Percentiles rank a stretch among this genome's conserved stretches.
Evolutionary conservation across 2,113 vertebrate genomes (phyloP).

Genomic region (Cisticola juncidis): DNA sequence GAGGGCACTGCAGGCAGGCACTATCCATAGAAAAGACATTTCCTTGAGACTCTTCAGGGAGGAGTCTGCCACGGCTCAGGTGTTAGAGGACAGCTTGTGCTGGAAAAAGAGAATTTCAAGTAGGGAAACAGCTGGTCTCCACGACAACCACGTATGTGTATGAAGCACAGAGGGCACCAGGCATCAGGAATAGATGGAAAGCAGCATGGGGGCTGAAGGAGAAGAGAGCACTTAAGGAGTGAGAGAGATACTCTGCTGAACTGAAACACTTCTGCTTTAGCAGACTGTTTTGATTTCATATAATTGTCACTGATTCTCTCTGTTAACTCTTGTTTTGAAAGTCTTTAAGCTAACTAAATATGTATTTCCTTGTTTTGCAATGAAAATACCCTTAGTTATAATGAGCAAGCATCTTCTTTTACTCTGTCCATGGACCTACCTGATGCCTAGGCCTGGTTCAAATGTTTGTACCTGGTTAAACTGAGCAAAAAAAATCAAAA

Average conservation of each 20-base stretch:
- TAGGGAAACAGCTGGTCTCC: constrained; percentile 13
- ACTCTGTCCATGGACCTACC: constrained; percentile 24
- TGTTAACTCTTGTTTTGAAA: not conserved
- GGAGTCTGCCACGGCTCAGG: not conserved
- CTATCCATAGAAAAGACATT: not conserved
- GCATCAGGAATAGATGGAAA: not conserved
- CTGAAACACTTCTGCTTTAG: not conserved
- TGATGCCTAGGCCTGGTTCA: not conserved
- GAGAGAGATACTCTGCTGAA: not conserved
- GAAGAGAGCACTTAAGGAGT: not conserved
- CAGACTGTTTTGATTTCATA: not conserved
- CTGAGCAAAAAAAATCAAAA: constrained; percentile 23
- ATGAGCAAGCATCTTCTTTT: not conserved
- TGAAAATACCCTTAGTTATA: not conserved
- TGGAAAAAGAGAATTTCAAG: not conserved
- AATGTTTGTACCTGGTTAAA: constrained; percentile 26
- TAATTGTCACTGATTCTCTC: not conserved
- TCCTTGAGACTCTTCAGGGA: not conserved
- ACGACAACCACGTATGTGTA: not conserved
- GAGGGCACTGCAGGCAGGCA: not conserved
- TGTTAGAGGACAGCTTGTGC: not conserved
- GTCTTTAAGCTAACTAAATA: constrained; percentile 15
- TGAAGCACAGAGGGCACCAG: not conserved
- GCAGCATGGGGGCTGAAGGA: not conserved
- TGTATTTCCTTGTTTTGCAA: constrained; percentile 30